phyloP scores from a whole-genome alignment of 2,888 invertebrate species.

The Sarcophaga carnaria region DNA sequence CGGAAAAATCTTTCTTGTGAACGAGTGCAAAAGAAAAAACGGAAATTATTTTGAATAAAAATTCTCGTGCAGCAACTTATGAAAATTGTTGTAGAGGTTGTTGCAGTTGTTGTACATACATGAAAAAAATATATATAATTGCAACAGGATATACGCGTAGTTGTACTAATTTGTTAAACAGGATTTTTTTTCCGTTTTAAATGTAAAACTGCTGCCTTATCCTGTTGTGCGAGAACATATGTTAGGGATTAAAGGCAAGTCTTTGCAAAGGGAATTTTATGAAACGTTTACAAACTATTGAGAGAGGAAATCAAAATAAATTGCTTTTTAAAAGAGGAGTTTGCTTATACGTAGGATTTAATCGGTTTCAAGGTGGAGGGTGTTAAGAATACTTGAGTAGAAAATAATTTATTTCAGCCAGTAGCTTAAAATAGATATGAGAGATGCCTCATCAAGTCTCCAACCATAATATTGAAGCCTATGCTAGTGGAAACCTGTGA shows the following conservation, averaged over 20 bases:
- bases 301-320: background rate
- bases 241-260: background rate
- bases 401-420: too few relatives aligned
- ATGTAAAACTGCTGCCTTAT: background rate
- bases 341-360: too few relatives aligned
- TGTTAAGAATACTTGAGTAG: too few relatives aligned
- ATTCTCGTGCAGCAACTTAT: background rate
- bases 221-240: background rate
- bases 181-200: background rate
- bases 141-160: conserved; percentile 30
- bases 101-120: background rate
- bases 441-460: too few relatives aligned
- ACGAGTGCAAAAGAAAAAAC: background rate
- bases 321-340: background rate
- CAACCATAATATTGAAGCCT: too few relatives aligned
- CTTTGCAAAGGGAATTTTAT: background rate
- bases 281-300: background rate
- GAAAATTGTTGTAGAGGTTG: background rate
- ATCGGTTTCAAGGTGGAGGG: too few relatives aligned
- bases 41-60: conserved; percentile 60
- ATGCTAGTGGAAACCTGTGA: too few relatives aligned
- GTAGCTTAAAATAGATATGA: too few relatives aligned
- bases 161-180: conserved; percentile 51
- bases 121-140: conserved; percentile 8
- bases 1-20: conserved; percentile 40